Percentiles rank a stretch among this genome's conserved stretches.
These are phyloP conservation scores for Ashinkailepas kermadecensis DNA, from an alignment of 2,888 invertebrate species.

Conservation along the genomic window DNA sequence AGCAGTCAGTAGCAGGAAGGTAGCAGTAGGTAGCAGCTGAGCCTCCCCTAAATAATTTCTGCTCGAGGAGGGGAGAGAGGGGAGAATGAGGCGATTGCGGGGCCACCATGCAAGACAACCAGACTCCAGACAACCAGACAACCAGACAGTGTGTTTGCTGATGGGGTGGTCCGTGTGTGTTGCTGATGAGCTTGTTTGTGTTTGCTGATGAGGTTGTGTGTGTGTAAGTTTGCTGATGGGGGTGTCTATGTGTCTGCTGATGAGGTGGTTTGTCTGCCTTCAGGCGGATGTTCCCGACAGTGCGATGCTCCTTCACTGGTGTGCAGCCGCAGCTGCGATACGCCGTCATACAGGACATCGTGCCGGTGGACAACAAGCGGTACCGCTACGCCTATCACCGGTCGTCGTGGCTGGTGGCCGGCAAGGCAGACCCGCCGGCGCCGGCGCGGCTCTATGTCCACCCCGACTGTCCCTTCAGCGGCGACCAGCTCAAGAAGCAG, in stretches of 20 bases:
- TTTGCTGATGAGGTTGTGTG: too few species aligned
- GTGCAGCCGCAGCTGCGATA: slow-evolving; percentile 54
- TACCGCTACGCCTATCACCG: slow-evolving; percentile 97
- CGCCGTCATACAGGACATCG: slow-evolving; percentile 89
- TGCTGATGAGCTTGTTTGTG: too few species aligned
- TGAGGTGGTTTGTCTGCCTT: slow-evolving; percentile 12
- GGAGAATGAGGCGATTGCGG: too few species aligned
- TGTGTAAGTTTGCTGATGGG: too few species aligned
- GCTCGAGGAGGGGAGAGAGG: too few species aligned
- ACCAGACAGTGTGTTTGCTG: too few species aligned
- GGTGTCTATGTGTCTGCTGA: not conserved
- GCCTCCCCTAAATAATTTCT: too few species aligned
- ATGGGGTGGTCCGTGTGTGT: too few species aligned
- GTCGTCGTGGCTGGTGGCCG: slow-evolving; percentile 95
- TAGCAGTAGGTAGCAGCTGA: too few species aligned
- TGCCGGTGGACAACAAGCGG: slow-evolving; percentile 92
- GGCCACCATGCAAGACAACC: too few species aligned
- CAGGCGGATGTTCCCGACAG: slow-evolving; percentile 97
- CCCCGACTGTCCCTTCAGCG: slow-evolving; percentile 92
- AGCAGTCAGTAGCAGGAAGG: too few species aligned
- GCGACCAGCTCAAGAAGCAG: slow-evolving; percentile 90
- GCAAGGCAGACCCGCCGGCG: slow-evolving; percentile 94
- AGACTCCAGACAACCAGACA: too few species aligned
- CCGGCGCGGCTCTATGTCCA: slow-evolving; percentile 89
- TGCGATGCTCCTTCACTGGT: slow-evolving; percentile 80